These are phyloP conservation scores for Anguilla japonica DNA, from an alignment of 2,113 vertebrate species.

Conservation along the genomic window DNA sequence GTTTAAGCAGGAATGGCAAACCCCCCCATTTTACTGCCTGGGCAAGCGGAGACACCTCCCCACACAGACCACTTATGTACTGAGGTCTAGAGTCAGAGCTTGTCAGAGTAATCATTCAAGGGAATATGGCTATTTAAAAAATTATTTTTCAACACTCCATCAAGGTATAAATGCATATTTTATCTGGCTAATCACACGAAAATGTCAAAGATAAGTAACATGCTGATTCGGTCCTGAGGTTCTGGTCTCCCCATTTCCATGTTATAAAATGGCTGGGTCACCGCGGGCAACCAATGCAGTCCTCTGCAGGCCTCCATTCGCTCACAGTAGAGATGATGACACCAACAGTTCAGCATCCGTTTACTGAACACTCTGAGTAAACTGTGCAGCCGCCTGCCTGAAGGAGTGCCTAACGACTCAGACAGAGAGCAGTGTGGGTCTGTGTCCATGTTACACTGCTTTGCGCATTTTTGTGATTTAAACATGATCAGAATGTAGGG, in stretches of 20 bases:
- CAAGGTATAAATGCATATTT: neutral
- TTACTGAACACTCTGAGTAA: too few relatives aligned
- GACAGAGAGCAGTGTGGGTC: too few relatives aligned
- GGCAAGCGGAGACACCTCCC: neutral
- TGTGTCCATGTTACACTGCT: too few relatives aligned
- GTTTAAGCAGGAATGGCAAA: neutral
- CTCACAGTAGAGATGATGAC: too few relatives aligned
- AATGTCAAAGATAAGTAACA: neutral
- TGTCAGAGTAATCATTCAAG: neutral
- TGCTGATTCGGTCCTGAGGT: neutral
- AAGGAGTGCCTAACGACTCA: too few relatives aligned
- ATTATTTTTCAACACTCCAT: neutral
- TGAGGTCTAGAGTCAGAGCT: neutral
- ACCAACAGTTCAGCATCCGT: too few relatives aligned
- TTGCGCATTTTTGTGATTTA: too few relatives aligned
- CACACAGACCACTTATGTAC: neutral
- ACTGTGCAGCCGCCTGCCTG: too few relatives aligned
- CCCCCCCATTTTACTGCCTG: neutral
- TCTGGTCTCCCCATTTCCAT: neutral
- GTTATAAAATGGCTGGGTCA: neutral
- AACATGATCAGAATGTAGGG: too few relatives aligned
- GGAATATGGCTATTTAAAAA: neutral
- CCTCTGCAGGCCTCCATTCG: neutral
- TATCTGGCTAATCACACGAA: neutral
- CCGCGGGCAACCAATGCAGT: neutral